phyloP scores from a whole-genome alignment of 1,140 invertebrate species.

The Alviniconcha marisindica region DNA sequence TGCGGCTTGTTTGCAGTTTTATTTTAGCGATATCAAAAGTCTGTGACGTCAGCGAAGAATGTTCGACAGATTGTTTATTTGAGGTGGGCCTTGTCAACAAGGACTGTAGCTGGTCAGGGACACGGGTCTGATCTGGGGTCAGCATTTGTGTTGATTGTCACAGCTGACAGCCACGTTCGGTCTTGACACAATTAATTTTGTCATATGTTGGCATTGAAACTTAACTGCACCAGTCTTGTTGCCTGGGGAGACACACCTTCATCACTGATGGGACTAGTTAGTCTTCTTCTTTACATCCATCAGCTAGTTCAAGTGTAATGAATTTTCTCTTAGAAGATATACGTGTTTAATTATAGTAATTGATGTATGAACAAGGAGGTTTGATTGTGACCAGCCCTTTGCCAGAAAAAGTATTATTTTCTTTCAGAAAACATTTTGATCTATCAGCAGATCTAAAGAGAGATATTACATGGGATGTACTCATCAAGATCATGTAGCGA shows the following conservation, averaged over 20 bases:
- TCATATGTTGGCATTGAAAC: background rate
- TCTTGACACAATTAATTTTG: background rate
- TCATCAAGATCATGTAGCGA: too few species aligned
- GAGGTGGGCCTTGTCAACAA: constrained; percentile 22
- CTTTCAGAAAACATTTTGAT: too few species aligned
- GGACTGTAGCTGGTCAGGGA: constrained; percentile 4
- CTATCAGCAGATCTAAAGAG: too few species aligned
- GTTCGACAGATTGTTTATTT: constrained; percentile 37
- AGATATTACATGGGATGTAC: too few species aligned
- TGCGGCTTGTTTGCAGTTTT: background rate
- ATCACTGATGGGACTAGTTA: too few species aligned
- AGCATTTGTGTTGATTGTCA: background rate
- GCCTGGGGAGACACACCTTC: background rate
- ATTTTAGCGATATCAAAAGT: background rate
- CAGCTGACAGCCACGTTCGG: background rate
- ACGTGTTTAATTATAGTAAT: too few species aligned
- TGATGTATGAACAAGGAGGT: too few species aligned
- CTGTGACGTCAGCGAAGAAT: constrained; percentile 34
- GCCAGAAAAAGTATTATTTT: too few species aligned
- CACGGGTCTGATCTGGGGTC: constrained; percentile 80
- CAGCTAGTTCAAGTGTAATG: too few species aligned
- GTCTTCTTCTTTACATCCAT: too few species aligned
- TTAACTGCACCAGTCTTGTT: background rate
- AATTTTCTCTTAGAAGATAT: too few species aligned
- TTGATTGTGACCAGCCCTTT: too few species aligned